phyloP scores from a whole-genome alignment of 2,113 vertebrate species.

The Glaucomys volans region DNA sequence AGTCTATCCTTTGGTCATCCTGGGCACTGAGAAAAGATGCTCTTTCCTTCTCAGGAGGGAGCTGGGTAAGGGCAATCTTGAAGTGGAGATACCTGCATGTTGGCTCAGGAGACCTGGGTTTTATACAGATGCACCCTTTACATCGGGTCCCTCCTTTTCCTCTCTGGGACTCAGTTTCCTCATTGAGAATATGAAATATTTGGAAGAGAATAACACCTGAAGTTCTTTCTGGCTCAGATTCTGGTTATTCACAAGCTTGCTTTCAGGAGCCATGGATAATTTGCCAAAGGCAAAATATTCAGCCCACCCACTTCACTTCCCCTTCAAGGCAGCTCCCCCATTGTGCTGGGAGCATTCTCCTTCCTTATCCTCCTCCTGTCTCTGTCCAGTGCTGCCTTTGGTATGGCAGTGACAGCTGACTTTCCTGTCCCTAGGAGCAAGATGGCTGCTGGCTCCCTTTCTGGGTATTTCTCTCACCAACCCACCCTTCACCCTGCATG shows the following conservation, averaged over 20 bases:
- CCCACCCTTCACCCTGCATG: fast-evolving
- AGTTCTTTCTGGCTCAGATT: neutral
- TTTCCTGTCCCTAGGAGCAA: neutral
- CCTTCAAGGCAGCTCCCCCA: too few relatives aligned
- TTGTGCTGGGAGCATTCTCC: fast-evolving
- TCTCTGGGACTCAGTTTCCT: neutral
- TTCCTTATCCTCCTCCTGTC: fast-evolving
- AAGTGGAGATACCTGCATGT: fast-evolving
- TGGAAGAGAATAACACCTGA: neutral
- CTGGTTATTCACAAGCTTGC: too few relatives aligned
- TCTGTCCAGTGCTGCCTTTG: neutral
- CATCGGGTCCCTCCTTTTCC: fast-evolving
- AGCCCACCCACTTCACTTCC: too few relatives aligned
- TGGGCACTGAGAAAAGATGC: neutral
- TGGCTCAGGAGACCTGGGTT: neutral
- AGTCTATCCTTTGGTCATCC: neutral
- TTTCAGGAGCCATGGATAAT: too few relatives aligned
- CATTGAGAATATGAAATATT: neutral
- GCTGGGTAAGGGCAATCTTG: fast-evolving
- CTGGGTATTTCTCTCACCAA: neutral
- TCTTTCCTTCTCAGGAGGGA: neutral
- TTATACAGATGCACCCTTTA: fast-evolving
- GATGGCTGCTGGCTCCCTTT: fast-evolving
- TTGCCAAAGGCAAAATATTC: fast-evolving
- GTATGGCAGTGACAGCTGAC: neutral